Base-by-base conservation (phyloP, 2,113 vertebrate species). In the Gobius niger region DNA sequence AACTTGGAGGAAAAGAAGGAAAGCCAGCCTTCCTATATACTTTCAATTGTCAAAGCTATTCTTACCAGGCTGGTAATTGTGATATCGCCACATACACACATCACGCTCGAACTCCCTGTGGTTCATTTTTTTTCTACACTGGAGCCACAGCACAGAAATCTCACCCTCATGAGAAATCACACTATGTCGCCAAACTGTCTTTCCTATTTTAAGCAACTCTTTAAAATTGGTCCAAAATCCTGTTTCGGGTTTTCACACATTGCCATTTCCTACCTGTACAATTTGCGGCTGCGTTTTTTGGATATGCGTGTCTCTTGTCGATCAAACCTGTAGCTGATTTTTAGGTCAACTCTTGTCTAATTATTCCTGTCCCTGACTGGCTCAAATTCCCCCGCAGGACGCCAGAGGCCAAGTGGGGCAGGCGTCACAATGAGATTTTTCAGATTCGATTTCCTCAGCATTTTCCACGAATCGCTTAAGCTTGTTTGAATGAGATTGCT, bases 361-460 rank as follows among this genome's bases (percentile, higher is more conserved):
- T 88, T 77, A 86, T 70, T 76, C 65, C 50, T 73, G 73, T 83
- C 81, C 65, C 57, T 83, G 76, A 64, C 65, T 73, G 70, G 70
- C 73, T 71, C 81, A 9, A 68, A 72, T 59, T 16, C 72, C 53
- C 78, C 56, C 12, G 44, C 53, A 63, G 67, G 57, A 63, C 71
- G 64, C 49, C 62, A 76, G 73, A 60, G 53, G 47, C 67, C 60
- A 47, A 73, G 34, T 60, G 42, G 64, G 52, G 61, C 49, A 40
- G 65, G 49, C 63, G 2, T 68, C 64, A 64, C 50, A 46, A 59
- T 54, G 52, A 19, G 18, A 54, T 54, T 6, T 54, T 24, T 9
- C 16, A 11, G 11, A 24, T 16, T 51, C 50, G 6, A 15, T 50
- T 50, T 10, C 12, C 52, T 54, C 18, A 18, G 51, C 5, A 52